phyloP scores from a whole-genome alignment of 2,888 invertebrate species.

The Anorthoa munda region DNA sequence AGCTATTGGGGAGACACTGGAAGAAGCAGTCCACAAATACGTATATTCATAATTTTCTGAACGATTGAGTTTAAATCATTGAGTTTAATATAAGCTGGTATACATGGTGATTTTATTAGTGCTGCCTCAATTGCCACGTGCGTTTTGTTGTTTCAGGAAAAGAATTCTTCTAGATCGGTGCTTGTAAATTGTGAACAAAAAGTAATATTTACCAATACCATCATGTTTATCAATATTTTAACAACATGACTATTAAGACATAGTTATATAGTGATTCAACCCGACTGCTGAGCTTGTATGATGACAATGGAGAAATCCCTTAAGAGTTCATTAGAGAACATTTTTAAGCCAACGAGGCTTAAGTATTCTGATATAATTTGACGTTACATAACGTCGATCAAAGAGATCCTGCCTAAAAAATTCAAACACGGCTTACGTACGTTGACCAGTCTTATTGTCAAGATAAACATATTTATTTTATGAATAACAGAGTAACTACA shows the following conservation, averaged over 20 bases:
- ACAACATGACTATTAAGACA: background rate
- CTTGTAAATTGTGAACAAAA: background rate
- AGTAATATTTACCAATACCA: background rate
- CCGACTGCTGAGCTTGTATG: background rate
- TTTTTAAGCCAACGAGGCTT: background rate
- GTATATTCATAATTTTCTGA: no score
- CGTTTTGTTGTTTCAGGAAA: no score
- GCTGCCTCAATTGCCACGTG: no score
- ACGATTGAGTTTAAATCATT: no score
- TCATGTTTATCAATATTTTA: background rate
- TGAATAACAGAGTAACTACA: slow-evolving; percentile 13
- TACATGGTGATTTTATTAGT: no score
- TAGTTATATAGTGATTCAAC: background rate
- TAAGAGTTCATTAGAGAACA: background rate
- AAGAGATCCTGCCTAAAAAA: background rate
- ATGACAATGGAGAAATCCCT: background rate
- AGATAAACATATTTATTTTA: slow-evolving; percentile 24
- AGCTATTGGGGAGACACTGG: no score
- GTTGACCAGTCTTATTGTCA: background rate
- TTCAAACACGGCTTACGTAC: background rate
- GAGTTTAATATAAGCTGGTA: no score
- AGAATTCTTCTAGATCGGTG: background rate
- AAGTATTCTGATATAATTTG: background rate
- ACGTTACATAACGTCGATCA: background rate
- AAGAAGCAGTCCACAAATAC: no score